Percentiles rank a stretch among this genome's conserved stretches.
These are phyloP conservation scores for Hylaeus volcanicus DNA, from an alignment of 1,140 invertebrate species.

Conservation along the genomic window DNA sequence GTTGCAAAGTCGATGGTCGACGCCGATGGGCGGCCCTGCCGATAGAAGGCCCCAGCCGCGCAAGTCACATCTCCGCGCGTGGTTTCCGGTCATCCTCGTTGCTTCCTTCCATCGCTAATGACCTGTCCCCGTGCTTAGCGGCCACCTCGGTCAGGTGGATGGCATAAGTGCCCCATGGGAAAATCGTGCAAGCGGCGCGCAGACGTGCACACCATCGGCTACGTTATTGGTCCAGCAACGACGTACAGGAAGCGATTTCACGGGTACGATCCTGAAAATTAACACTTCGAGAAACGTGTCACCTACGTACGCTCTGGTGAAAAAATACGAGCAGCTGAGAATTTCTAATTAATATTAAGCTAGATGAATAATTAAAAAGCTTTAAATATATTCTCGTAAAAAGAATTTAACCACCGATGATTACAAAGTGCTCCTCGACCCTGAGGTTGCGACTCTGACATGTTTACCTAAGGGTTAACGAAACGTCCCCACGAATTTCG, in stretches of 20 bases:
- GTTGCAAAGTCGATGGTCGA: constrained; percentile 44
- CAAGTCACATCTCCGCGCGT: constrained; percentile 77
- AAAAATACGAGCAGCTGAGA: no score
- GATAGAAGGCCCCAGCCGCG: constrained; percentile 10
- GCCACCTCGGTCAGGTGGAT: constrained; percentile 53
- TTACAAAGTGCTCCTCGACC: no score
- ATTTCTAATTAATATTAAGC: no score
- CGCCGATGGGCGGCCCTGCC: constrained; percentile 6
- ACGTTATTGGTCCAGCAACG: constrained; percentile 21
- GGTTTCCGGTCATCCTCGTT: constrained; percentile 73
- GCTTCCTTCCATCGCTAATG: constrained; percentile 76
- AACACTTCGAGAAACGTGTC: neutral
- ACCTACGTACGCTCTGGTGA: no score
- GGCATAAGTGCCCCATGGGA: constrained; percentile 31
- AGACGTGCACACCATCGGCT: neutral
- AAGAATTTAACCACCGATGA: no score
- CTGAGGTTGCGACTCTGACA: no score
- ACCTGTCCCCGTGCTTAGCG: constrained; percentile 43
- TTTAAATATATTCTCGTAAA: no score
- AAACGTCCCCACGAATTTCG: constrained; percentile 15
- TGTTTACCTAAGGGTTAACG: no score
- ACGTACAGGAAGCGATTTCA: constrained; percentile 55
- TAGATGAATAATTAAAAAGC: no score
- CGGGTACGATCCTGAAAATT: constrained; percentile 33
- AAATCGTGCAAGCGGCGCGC: neutral